Evolutionary conservation across 1,140 invertebrate genomes (phyloP).

Genomic region (Saxidomus purpurata): DNA sequence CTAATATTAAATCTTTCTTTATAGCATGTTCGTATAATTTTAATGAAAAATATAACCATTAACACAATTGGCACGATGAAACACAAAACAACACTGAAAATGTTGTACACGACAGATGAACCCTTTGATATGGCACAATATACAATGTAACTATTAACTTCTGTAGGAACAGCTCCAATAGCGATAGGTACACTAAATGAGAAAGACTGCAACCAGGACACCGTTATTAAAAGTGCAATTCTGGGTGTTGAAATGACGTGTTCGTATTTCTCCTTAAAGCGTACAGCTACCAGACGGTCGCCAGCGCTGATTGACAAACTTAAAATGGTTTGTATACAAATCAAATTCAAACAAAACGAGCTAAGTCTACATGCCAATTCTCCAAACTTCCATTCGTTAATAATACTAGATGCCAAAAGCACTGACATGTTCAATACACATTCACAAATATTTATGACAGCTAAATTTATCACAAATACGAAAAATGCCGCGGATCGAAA

Average conservation of each 20-base stretch:
- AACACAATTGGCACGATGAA: constrained; percentile 78
- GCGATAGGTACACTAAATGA: constrained; percentile 79
- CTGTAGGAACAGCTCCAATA: constrained; percentile 67
- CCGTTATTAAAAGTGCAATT: constrained; percentile 71
- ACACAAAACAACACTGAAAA: constrained; percentile 72
- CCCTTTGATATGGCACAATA: constrained; percentile 72
- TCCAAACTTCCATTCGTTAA: constrained; percentile 73
- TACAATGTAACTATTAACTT: constrained; percentile 66
- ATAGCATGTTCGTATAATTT: constrained; percentile 67
- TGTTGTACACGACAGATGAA: constrained; percentile 74
- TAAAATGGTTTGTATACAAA: constrained; percentile 74
- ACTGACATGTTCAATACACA: constrained; percentile 85
- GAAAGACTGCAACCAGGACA: constrained; percentile 79
- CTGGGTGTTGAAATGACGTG: constrained; percentile 67
- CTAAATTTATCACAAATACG: constrained; percentile 79
- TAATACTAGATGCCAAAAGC: constrained; percentile 85
- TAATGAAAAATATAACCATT: constrained; percentile 76
- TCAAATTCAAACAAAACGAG: constrained; percentile 79
- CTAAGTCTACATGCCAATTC: constrained; percentile 77
- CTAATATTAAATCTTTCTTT: constrained; percentile 69
- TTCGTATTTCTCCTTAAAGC: constrained; percentile 70
- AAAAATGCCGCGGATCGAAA: constrained; percentile 73
- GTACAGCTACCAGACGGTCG: constrained; percentile 79
- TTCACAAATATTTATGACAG: constrained; percentile 77
- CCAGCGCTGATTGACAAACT: constrained; percentile 71